Evolutionary conservation across 2,888 invertebrate genomes (phyloP).

Genomic region (Agrotis puta): DNA sequence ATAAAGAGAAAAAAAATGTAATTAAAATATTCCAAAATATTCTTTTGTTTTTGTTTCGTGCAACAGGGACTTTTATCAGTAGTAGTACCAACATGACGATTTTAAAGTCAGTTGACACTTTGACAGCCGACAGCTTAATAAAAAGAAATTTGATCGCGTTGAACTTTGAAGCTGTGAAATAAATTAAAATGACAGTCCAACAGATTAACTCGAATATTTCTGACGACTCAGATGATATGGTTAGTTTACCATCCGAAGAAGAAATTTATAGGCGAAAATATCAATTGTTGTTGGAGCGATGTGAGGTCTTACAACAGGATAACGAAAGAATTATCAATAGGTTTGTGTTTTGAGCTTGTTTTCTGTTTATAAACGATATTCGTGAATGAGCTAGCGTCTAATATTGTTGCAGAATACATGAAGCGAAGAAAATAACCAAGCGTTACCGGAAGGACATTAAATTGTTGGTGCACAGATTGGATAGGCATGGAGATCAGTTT

Average conservation of each 20-base stretch:
- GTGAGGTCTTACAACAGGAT: conserved; percentile 94
- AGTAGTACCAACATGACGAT: conserved; percentile 63
- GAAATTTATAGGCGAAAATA: conserved; percentile 94
- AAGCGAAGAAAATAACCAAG: conserved; percentile 93
- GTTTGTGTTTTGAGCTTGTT: conserved; percentile 79
- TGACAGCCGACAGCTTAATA: conserved; percentile 79
- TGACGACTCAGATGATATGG: conserved; percentile 91
- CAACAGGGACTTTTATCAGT: conserved; percentile 6
- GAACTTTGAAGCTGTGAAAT: conserved; percentile 88
- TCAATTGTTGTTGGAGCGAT: conserved; percentile 93
- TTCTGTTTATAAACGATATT: conserved; percentile 59
- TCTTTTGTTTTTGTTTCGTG: conserved; percentile 12
- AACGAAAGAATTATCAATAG: conserved; percentile 94
- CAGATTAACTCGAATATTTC: conserved; percentile 90
- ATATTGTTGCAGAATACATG: conserved; percentile 91
- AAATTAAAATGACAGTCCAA: conserved; percentile 91
- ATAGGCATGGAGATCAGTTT: conserved; percentile 93
- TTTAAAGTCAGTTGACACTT: conserved; percentile 66
- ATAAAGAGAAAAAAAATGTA: too few species aligned
- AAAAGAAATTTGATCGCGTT: conserved; percentile 86
- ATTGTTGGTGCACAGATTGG: conserved; percentile 93
- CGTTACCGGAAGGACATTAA: conserved; percentile 93
- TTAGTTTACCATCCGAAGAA: conserved; percentile 91
- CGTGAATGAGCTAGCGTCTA: conserved; percentile 59
- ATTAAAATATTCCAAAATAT: too few species aligned